Conservation (phyloP, 2,888 invertebrate species). For the Leucozona laternaria region DNA sequence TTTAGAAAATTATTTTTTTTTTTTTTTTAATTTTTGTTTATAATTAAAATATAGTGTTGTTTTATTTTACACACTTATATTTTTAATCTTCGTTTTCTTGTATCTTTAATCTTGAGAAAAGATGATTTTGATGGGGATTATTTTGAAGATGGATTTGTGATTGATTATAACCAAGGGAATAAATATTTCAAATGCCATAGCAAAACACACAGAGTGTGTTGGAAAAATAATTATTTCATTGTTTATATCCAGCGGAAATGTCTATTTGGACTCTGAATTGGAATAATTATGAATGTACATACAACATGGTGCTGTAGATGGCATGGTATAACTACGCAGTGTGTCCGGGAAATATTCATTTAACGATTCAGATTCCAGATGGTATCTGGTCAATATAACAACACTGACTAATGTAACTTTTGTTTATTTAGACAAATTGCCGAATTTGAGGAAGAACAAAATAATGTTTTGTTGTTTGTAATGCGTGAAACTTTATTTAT, state of each 20-base stretch:
- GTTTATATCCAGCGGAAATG: slow-evolving; percentile 47
- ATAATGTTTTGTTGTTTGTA: slow-evolving; percentile 8
- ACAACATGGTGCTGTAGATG: background rate
- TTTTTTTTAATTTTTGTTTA: slow-evolving; percentile 46
- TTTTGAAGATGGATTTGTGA: slow-evolving; percentile 52
- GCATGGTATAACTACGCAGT: background rate
- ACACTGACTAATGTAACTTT: background rate
- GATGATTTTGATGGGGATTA: slow-evolving; percentile 41
- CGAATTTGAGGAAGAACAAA: background rate
- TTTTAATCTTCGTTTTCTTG: slow-evolving; percentile 3
- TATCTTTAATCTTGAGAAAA: slow-evolving; percentile 4
- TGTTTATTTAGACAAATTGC: slow-evolving; percentile 7
- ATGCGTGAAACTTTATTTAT: background rate
- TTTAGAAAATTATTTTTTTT: slow-evolving; percentile 28
- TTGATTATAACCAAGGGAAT: slow-evolving; percentile 55
- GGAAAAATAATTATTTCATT: slow-evolving; percentile 31
- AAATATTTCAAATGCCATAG: slow-evolving; percentile 45
- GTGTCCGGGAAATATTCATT: background rate
- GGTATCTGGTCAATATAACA: slow-evolving; percentile 8
- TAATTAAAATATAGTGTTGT: slow-evolving; percentile 50
- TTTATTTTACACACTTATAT: slow-evolving; percentile 24
- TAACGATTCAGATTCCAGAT: background rate
- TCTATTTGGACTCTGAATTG: background rate
- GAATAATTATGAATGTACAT: background rate
- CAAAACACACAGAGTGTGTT: slow-evolving; percentile 27